Evolutionary conservation across 1,140 invertebrate genomes (phyloP).

Genomic region (Melitaea cinxia): DNA sequence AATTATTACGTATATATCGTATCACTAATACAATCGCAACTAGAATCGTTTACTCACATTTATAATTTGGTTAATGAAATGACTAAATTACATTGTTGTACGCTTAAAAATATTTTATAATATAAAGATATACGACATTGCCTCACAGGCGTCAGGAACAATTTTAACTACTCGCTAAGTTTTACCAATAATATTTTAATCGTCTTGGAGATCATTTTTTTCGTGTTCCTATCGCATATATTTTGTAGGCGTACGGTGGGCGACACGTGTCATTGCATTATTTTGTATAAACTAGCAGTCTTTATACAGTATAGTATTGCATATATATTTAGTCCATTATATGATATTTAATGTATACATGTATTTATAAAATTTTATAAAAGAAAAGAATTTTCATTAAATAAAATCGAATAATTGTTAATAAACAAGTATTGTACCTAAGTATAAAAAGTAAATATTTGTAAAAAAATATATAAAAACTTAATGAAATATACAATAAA

Average conservation of each 20-base stretch:
- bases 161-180: slow-evolving; percentile 78
- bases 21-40: slow-evolving; percentile 81
- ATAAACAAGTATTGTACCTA: no score
- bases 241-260: slow-evolving; percentile 55
- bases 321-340: slow-evolving; percentile 9
- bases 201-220: slow-evolving; percentile 67
- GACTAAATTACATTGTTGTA: slow-evolving; percentile 73
- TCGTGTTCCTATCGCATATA: slow-evolving; percentile 74
- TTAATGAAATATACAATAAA: no score
- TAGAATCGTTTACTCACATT: slow-evolving; percentile 80
- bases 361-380: neutral
- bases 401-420: neutral
- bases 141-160: slow-evolving; percentile 80
- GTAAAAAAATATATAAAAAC: no score
- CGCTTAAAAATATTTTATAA: slow-evolving; percentile 68
- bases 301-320: slow-evolving; percentile 32
- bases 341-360: neutral
- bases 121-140: slow-evolving; percentile 74
- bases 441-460: no score
- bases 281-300: slow-evolving; percentile 43
- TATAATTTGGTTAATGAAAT: slow-evolving; percentile 79
- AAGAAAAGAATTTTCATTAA: neutral
- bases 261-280: slow-evolving; percentile 25
- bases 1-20: slow-evolving; percentile 81
- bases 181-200: slow-evolving; percentile 69